Percentiles rank a stretch among this genome's conserved stretches.
Conservation (phyloP, 2,888 invertebrate genomes). For the Marasmarcha lunaedactyla region DNA sequence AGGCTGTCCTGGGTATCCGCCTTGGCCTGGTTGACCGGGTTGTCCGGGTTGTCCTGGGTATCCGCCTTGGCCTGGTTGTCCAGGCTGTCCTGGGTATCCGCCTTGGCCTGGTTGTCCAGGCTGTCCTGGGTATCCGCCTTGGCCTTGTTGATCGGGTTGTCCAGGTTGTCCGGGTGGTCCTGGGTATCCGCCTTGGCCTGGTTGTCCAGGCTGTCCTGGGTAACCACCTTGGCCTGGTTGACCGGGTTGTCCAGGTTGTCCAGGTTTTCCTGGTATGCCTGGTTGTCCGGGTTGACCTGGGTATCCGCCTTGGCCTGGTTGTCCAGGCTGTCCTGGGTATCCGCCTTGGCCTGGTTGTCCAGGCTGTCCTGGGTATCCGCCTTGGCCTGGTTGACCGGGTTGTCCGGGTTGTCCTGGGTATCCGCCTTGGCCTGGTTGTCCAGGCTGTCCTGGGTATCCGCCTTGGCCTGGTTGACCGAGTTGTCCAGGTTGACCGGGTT, state of each 20-base stretch:
- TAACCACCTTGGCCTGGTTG: slow-evolving; percentile 18
- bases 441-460: slow-evolving; percentile 14
- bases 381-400: slow-evolving; percentile 17
- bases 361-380: no score
- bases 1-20: slow-evolving; percentile 17
- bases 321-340: slow-evolving; percentile 17
- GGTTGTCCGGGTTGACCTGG: slow-evolving; percentile 31
- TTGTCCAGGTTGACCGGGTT: slow-evolving; percentile 15
- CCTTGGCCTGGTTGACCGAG: slow-evolving; percentile 15
- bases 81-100: slow-evolving; percentile 16
- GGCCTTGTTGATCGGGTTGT: slow-evolving; percentile 18
- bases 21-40: slow-evolving; percentile 35
- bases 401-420: slow-evolving; percentile 25
- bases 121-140: slow-evolving; percentile 25
- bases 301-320: slow-evolving; percentile 14
- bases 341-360: no score
- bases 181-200: slow-evolving; percentile 12
- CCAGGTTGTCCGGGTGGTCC: slow-evolving; percentile 9
- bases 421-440: slow-evolving; percentile 9
- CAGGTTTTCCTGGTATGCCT: slow-evolving; percentile 18
- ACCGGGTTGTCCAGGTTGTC: slow-evolving; percentile 16
- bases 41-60: slow-evolving; percentile 18
- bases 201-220: slow-evolving; percentile 22
- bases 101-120: slow-evolving; percentile 23
- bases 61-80: slow-evolving; percentile 25